Base-by-base conservation (phyloP, 2,797 vertebrate genomes). In the Oreortyx pictus region DNA sequence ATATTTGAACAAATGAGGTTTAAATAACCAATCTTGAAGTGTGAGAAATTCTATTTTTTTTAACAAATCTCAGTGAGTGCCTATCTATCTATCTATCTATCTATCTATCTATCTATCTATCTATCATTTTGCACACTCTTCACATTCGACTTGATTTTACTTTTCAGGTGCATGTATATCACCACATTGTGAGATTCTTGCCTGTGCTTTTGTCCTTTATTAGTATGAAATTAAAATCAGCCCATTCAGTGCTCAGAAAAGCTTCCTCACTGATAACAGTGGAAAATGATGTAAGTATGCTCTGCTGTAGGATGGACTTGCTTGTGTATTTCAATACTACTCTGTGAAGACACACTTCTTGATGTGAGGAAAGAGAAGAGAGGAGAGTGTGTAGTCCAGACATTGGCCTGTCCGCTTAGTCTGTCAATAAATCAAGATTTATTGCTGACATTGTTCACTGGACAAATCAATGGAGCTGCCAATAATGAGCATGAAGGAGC, bases 1-100 rank as follows among this genome's bases (percentile, higher is more conserved):
- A 44, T 59, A 68, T 81, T 77, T 82, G 27, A 88, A 37, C 46
- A 92, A 39, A 18, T 49, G 31, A 74, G 39, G 4, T 90, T 94
- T 93, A 57, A 62, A 68, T 35, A 35, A 44, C 27, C 60, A 64
- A 61, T 8, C 64, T 82, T 87, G 39, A 93, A 73, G 56, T 73
- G 19, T 35, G 6, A 77, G 18, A 33, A n/a, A 4, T 29, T 59
- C 41, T 79, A 20, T 54, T 84, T 59, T 5, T 71, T 68, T 31
- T 54, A 61, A 52, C 7, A 86, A 57, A 33, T 74, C 25, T 11
- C 46, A 22, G 8, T 7, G 19, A 50, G 2, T 24, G 33, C 14
- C 88, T 59, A 84, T 66, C n/a, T 47, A 61, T 50, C 2, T 3
- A 41, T 41, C 89, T 59, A 82, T 66, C n/a, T 47, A 65, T 47